Conservation (phyloP, 2,113 vertebrate species). For the Prionailurus bengalensis region DNA sequence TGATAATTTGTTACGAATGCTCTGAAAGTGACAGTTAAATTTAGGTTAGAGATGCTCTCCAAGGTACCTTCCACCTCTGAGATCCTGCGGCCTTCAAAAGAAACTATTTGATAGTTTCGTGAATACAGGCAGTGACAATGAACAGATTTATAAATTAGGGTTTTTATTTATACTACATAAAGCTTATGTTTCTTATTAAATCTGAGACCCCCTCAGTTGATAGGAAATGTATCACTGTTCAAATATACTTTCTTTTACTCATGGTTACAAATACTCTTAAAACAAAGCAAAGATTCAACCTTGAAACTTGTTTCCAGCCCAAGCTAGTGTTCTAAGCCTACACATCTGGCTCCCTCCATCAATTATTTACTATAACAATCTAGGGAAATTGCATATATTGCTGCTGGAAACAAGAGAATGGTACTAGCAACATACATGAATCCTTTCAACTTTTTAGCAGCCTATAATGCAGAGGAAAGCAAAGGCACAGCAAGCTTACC, state of each 20-base stretch:
- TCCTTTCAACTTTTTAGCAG: constrained; percentile 23
- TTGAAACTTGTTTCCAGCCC: not conserved
- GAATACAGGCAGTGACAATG: not conserved
- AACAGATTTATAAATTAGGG: not conserved
- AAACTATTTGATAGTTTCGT: not conserved
- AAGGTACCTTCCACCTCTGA: not conserved
- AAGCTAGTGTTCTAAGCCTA: constrained; percentile 14
- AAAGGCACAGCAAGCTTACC: not conserved
- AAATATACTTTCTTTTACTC: not conserved
- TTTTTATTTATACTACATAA: not conserved
- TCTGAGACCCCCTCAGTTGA: not conserved
- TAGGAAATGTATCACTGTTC: not conserved
- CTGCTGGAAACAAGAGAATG: not conserved
- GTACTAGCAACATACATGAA: not conserved
- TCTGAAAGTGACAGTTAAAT: not conserved
- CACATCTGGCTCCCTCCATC: not conserved
- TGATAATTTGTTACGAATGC: not conserved
- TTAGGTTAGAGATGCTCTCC: not conserved
- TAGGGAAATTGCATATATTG: not conserved
- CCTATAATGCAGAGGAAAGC: not conserved
- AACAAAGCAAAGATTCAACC: constrained; percentile 1
- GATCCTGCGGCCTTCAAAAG: not conserved
- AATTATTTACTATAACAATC: not conserved
- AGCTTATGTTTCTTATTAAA: constrained; percentile 35
- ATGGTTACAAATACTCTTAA: constrained; percentile 23